Evolutionary conservation across 2,113 vertebrate genomes (phyloP).

Genomic region (Dasypus novemcinctus): DNA sequence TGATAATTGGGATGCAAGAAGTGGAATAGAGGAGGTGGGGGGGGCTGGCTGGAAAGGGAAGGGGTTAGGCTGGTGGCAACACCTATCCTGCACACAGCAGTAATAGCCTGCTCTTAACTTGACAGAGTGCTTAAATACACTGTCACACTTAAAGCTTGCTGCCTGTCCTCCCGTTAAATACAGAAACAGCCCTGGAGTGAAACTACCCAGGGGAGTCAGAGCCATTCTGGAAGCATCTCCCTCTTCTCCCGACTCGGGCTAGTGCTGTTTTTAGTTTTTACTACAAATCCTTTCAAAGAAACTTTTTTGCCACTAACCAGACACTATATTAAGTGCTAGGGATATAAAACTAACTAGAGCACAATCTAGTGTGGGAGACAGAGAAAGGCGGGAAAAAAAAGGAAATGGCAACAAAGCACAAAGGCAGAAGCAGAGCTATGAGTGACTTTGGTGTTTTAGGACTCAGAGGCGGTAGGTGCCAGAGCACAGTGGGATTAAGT

Average conservation of each 20-base stretch:
- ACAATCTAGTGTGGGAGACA: neutral
- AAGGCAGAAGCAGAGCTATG: neutral
- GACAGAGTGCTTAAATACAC: neutral
- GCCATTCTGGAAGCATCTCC: neutral
- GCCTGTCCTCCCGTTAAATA: neutral
- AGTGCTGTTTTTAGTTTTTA: neutral
- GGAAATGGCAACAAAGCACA: neutral
- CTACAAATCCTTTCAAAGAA: neutral
- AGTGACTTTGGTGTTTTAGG: neutral
- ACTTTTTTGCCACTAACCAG: neutral
- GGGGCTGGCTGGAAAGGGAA: neutral
- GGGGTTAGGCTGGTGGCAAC: neutral
- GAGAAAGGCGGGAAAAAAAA: neutral
- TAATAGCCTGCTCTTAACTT: neutral
- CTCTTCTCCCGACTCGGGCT: neutral
- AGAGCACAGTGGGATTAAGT: neutral
- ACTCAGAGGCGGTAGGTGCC: neutral
- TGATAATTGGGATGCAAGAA: accelerated
- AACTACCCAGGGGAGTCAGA: neutral
- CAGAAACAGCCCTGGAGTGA: neutral
- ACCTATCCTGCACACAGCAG: neutral
- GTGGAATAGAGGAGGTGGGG: neutral
- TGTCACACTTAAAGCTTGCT: neutral
- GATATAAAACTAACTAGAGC: neutral
- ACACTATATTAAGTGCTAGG: neutral